Percentiles rank a stretch among this genome's conserved stretches.
phyloP scores from a whole-genome alignment of 2,888 invertebrate species.

The Eupithecia subfuscata region DNA sequence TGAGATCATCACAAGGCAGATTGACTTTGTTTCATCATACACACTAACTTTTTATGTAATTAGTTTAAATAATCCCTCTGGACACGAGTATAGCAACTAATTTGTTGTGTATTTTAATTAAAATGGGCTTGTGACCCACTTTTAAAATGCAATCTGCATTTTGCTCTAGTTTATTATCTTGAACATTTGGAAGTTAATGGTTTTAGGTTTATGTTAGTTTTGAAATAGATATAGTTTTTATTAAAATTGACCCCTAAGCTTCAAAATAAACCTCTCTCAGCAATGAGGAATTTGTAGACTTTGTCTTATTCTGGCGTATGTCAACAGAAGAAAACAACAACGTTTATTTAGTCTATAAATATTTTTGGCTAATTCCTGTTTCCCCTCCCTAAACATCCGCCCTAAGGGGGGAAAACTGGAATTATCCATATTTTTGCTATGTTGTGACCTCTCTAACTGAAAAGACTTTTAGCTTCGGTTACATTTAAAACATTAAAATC shows the following conservation, averaged over 20 bases:
- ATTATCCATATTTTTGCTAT: too few species aligned
- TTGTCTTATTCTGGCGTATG: neutral
- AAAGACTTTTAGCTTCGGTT: neutral
- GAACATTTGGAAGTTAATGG: neutral
- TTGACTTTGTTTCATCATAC: neutral
- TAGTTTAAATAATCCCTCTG: neutral
- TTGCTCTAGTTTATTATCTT: neutral
- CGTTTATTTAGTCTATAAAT: neutral
- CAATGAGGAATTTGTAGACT: neutral
- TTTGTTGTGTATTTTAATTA: conserved; percentile 7
- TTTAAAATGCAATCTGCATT: conserved; percentile 2
- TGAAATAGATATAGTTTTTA: neutral
- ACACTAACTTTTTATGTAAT: neutral
- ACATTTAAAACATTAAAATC: neutral
- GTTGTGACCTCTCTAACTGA: neutral
- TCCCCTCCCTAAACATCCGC: too few species aligned
- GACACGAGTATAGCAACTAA: neutral
- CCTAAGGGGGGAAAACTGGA: too few species aligned
- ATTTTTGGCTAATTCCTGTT: neutral
- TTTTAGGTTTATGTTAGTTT: neutral
- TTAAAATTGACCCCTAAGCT: neutral
- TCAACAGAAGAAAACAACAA: neutral
- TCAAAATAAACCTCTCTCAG: neutral
- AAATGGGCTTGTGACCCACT: conserved; percentile 8
- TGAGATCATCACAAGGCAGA: neutral